A percentile compares a stretch with the other conserved stretches of the same genome.
Conservation (phyloP, 2,113 vertebrate species). For the Sinosuthora webbiana region DNA sequence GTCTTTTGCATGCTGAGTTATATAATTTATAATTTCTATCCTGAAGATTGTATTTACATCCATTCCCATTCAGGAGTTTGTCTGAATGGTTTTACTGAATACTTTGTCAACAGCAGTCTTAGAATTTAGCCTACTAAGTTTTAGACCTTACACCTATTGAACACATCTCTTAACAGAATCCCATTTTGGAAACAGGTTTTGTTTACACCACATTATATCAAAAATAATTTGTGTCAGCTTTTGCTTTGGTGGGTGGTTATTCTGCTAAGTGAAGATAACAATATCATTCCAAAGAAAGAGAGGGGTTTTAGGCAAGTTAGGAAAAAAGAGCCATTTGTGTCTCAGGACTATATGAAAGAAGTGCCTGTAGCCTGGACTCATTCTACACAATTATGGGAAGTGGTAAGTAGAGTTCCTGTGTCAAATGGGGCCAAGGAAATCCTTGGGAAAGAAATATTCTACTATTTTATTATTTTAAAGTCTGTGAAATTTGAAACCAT, state of each 20-base stretch:
- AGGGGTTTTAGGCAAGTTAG: background rate
- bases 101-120: background rate
- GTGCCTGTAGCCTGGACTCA: background rate
- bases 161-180: background rate
- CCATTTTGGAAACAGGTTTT: background rate
- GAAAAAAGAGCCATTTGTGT: background rate
- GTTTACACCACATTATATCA: background rate
- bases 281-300: background rate
- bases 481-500: conserved; percentile 4
- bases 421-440: background rate
- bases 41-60: background rate
- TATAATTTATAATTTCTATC: background rate
- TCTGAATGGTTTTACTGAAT: background rate
- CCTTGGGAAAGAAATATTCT: background rate
- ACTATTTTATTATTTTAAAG: background rate
- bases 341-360: background rate
- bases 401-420: background rate
- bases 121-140: background rate
- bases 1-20: background rate
- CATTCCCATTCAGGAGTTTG: background rate
- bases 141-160: background rate
- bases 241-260: background rate
- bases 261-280: background rate
- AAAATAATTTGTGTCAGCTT: background rate
- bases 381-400: background rate